Conservation (phyloP, 2,888 invertebrate genomes). For the Nephrotoma guestfalica region DNA sequence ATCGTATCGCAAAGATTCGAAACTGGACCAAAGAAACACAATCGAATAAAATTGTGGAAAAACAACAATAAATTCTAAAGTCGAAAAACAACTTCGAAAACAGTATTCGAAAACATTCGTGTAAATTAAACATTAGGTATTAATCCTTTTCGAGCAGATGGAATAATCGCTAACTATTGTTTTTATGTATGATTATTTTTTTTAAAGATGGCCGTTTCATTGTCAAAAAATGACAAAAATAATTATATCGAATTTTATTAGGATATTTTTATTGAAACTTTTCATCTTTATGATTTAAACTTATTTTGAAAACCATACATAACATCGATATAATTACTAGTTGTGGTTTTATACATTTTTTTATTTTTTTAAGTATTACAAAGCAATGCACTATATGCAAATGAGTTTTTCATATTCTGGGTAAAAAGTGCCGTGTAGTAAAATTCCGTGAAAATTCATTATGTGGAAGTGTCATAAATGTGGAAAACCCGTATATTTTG, state of each 20-base stretch:
- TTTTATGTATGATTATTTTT: background rate
- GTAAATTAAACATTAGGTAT: too few species aligned
- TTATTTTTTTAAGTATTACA: background rate
- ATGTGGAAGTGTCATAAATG: conserved; percentile 79
- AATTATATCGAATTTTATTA: background rate
- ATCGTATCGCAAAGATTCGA: too few species aligned
- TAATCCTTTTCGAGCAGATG: background rate
- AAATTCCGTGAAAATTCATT: conserved; percentile 1
- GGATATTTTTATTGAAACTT: background rate
- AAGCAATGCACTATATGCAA: background rate
- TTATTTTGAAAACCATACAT: background rate
- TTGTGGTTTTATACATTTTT: background rate
- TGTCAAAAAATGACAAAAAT: background rate
- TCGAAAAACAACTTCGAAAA: too few species aligned
- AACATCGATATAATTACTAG: background rate
- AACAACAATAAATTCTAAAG: too few species aligned
- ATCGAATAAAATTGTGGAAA: too few species aligned
- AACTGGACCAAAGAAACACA: too few species aligned
- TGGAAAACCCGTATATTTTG: conserved; percentile 66
- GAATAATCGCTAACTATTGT: background rate
- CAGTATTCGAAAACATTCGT: too few species aligned
- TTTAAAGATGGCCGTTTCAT: background rate
- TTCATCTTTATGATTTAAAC: background rate
- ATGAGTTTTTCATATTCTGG: background rate
- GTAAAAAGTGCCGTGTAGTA: background rate